Evolutionary conservation across 1,140 invertebrate species (phyloP), one percentile per base, ranked within the genome.

Genomic region (Drosophila varians): DNA sequence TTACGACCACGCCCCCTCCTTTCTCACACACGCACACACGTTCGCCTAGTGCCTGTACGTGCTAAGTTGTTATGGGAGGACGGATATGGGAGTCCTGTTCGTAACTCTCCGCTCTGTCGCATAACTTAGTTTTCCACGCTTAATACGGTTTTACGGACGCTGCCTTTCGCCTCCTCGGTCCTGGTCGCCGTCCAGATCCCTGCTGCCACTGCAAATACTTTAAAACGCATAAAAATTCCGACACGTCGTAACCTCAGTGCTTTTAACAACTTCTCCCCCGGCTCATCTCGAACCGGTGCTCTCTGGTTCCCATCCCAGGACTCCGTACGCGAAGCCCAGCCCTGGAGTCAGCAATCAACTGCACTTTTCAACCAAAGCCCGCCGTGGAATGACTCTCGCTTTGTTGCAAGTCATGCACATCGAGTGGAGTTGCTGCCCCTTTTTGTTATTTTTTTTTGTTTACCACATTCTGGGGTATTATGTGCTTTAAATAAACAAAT

Each of bases 171-270:
- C 34, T 36, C 34, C 31, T 4, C 28, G 9, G 28, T 31, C 28
- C 11, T 8, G 2, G 4, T 31, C 11, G 11, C 34, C 1, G 4
- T 16, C 9, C 12, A 4, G 12, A 9, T 4, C 26, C 25, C 21
- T 23, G 12, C 25, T 25, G 34, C 56, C 43, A 14, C 66, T 48
- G 77, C 74, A 87, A 87, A 87, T 87, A 87, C 82, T 87, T 87
- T 87, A 87, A 87, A 87, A 82, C 82, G 77, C 74, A 87, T 87
- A 87, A 87, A 87, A 87, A 87, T 87, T 88, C 82, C 77, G 69
- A 82, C 80, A 87, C 82, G 82, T 87, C 83, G 82, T 87, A 87
- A 87, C 78, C 77, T 87, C 68, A 51, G 52, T 62, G 77, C 83
- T 86, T 87, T 87, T 82, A 86, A 80, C 77, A 77, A 65, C 68